Evolutionary conservation across 1,140 invertebrate species (phyloP), one percentile per base, ranked within the genome.

Genomic region (Zaprionus ornatus): DNA sequence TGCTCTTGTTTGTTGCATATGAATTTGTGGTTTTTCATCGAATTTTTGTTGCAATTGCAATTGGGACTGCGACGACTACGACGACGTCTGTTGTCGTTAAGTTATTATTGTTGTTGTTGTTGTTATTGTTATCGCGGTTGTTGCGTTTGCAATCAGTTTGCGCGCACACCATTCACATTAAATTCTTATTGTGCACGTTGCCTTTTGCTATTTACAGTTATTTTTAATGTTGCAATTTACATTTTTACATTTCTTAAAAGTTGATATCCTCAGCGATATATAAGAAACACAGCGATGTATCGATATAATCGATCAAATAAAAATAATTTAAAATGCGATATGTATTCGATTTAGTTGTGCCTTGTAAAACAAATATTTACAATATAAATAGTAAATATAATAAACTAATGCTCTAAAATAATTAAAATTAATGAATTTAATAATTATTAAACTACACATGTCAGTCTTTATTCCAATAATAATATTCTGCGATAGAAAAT

Each of bases 241-340:
- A 88, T 88, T 88, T 80, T 73, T 81, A 90, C 80, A 87, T 66
- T 82, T 87, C 75, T 72, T 73, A 76, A 88, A 88, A 80, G 77
- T 79, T 80, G 84, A 84, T 84, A 84, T 85, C 82, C 81, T 70
- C 78, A 55, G 61, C 67, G 73, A 71, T 72, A 66, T 66, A 60
- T 71, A 72, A 67, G 59, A 63, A 54, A 45, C 59, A 61, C 52
- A 66, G 35, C 67, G 64, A 76, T 72, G 65, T 66, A 77, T 77
- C 69, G 74, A 77, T 72, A 69, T 27, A n/a, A 52, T 37, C 54
- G 63, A 79, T 71, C 63, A 42, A 29, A 7, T 29, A 50, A 25
- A n/a, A 63, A 63, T 25, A 29, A 32, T 21, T 48, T 17, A 12
- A 27, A 10, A 56, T 42, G 56, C 50, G 65, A 68, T 66, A 35